These are phyloP conservation scores for Boloria selene DNA, from an alignment of 2,888 invertebrate species.

Conservation along the genomic window DNA sequence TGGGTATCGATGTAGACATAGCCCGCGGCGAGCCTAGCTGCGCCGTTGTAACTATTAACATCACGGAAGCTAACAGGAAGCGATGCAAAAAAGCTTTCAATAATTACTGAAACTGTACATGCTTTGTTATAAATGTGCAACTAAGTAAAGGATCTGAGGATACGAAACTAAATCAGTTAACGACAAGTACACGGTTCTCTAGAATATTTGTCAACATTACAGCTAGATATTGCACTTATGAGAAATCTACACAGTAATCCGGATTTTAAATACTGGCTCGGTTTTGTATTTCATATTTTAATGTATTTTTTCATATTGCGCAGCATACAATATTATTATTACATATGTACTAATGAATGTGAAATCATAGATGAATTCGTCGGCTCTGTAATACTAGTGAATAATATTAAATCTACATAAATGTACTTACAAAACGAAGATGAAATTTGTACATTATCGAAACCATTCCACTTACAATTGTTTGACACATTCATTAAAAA, in stretches of 20 bases:
- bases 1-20: conserved; percentile 52
- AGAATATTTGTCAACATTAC: conserved; percentile 60
- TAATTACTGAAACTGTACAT: conserved; percentile 43
- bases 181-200: conserved; percentile 43
- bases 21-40: background rate
- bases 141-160: conserved; percentile 35
- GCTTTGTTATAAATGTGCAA: conserved; percentile 51
- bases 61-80: conserved; percentile 72
- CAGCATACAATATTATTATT: conserved; percentile 44
- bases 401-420: conserved; percentile 41
- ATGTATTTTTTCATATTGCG: conserved; percentile 51
- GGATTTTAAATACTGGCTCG: conserved; percentile 81
- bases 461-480: conserved; percentile 39
- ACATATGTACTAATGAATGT: conserved; percentile 52
- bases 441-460: conserved; percentile 46
- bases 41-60: conserved; percentile 55
- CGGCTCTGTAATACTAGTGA: conserved; percentile 45
- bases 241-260: conserved; percentile 74
- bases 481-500: conserved; percentile 40
- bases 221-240: conserved; percentile 76
- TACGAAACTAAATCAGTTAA: conserved; percentile 31
- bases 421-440: conserved; percentile 40
- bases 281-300: conserved; percentile 67
- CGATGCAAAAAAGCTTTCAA: conserved; percentile 60
- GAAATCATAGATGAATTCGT: conserved; percentile 54